These are phyloP conservation scores for Polydrusus pterygomalis DNA, from an alignment of 2,888 invertebrate genomes.

Conservation along the genomic window DNA sequence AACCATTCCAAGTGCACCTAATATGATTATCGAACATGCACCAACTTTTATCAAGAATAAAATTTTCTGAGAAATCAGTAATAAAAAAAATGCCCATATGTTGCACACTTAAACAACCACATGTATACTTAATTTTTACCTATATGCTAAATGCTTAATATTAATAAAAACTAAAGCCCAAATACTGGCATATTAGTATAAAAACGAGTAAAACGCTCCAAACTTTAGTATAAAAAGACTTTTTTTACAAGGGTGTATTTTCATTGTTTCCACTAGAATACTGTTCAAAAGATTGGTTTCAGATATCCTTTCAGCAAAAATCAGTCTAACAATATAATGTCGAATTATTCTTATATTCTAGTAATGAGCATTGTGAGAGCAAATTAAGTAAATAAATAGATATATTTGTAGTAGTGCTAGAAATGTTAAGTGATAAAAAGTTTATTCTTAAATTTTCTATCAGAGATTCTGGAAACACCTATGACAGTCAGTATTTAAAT, in stretches of 20 bases:
- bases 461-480: too few relatives aligned
- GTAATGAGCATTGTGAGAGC: constrained; percentile 10
- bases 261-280: not conserved
- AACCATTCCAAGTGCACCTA: too few relatives aligned
- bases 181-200: constrained; percentile 26
- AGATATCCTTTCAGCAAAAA: constrained; percentile 11
- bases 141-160: not conserved
- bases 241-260: not conserved
- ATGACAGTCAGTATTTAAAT: too few relatives aligned
- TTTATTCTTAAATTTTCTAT: too few relatives aligned
- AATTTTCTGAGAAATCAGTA: too few relatives aligned
- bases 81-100: too few relatives aligned
- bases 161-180: constrained; percentile 23
- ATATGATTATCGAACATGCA: too few relatives aligned
- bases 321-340: constrained; percentile 17
- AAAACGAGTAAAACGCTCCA: constrained; percentile 1
- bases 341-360: not conserved
- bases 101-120: too few relatives aligned
- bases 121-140: too few relatives aligned
- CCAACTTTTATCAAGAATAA: too few relatives aligned
- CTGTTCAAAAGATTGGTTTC: constrained; percentile 10
- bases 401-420: too few relatives aligned
- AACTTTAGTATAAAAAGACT: constrained; percentile 12
- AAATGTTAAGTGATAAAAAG: too few relatives aligned
- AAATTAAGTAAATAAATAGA: not conserved